These are phyloP conservation scores for Daubentonia madagascariensis DNA, from an alignment of 2,113 vertebrate genomes.

Conservation along the genomic window DNA sequence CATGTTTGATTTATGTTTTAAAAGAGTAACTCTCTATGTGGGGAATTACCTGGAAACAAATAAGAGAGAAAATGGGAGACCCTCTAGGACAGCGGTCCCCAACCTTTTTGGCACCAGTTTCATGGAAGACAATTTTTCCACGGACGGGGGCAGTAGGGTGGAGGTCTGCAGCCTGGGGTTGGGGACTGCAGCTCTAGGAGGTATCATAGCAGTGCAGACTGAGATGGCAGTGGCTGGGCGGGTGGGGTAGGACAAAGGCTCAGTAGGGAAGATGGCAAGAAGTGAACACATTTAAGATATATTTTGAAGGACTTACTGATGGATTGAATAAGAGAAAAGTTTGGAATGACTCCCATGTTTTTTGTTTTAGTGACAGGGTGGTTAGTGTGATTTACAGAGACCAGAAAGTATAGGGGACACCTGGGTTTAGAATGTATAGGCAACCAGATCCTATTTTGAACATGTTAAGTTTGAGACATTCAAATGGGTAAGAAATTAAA, in stretches of 20 bases:
- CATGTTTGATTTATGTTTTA: not conserved
- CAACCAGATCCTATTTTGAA: not conserved
- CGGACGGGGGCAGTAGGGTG: no score
- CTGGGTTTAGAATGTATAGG: not conserved
- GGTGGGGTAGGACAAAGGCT: not conserved
- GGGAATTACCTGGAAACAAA: not conserved
- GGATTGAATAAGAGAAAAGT: not conserved
- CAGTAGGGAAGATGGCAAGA: not conserved
- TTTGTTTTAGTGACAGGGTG: not conserved
- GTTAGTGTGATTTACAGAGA: not conserved
- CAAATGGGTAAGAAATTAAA: not conserved
- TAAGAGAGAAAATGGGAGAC: not conserved
- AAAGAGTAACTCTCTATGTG: not conserved
- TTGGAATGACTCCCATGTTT: not conserved
- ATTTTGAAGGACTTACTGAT: not conserved
- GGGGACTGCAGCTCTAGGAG: not conserved
- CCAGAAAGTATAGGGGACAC: not conserved
- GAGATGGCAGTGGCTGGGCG: not conserved
- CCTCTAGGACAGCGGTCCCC: no score
- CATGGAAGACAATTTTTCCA: no score
- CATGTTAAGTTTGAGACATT: not conserved
- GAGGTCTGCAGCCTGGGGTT: no score
- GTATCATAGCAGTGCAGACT: not conserved
- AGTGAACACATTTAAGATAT: not conserved
- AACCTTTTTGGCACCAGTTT: no score